Evolutionary conservation across 2,888 invertebrate species (phyloP).

Genomic region (Tenthredo livida): DNA sequence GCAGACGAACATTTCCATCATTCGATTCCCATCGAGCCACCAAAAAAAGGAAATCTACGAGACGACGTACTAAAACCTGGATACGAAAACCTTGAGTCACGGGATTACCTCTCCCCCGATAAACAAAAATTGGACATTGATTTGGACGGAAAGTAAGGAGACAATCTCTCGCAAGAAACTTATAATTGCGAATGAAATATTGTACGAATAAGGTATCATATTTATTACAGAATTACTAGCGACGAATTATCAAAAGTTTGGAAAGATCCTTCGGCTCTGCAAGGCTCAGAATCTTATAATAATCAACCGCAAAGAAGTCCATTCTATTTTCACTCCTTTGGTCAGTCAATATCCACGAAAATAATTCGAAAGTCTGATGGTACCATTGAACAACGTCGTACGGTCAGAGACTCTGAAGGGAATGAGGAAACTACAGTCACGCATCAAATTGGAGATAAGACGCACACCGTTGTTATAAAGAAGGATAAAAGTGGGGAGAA

Average conservation of each 20-base stretch:
- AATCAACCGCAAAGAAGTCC: conserved; percentile 66
- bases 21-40: conserved; percentile 52
- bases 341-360: conserved; percentile 80
- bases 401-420: conserved; percentile 81
- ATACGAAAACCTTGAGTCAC: conserved; percentile 68
- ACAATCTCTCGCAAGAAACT: conserved; percentile 69
- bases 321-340: conserved; percentile 71
- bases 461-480: conserved; percentile 68
- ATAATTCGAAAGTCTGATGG: conserved; percentile 82
- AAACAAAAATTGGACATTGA: conserved; percentile 78
- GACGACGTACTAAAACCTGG: conserved; percentile 81
- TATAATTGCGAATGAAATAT: conserved; percentile 67
- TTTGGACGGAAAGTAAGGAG: conserved; percentile 81
- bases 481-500: conserved; percentile 72
- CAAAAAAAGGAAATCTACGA: conserved; percentile 73
- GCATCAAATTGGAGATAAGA: conserved; percentile 71
- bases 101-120: conserved; percentile 52
- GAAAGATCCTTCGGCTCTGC: conserved; percentile 70
- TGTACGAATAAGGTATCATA: background rate
- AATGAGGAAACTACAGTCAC: conserved; percentile 82
- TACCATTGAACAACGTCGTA: conserved; percentile 80
- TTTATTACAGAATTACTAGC: conserved; percentile 63
- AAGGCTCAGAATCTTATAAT: conserved; percentile 65
- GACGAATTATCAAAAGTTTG: conserved; percentile 69
- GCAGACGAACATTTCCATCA: background rate